A percentile compares a stretch with the other conserved stretches of the same genome.
phyloP scores from a whole-genome alignment of 2,888 invertebrate species.

The Sesamia inferens region DNA sequence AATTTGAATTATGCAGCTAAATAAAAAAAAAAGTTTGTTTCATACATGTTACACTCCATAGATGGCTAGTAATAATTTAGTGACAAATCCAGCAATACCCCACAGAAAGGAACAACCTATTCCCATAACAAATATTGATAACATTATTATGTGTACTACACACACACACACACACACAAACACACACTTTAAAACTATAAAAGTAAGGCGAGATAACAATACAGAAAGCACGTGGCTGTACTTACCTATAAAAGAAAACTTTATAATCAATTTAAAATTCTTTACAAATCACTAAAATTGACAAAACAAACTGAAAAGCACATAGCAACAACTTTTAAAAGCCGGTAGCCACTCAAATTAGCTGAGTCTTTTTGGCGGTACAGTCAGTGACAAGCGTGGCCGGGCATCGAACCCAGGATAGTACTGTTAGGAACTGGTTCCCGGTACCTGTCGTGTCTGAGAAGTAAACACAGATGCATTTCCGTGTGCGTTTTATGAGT shows the following conservation, averaged over 20 bases:
- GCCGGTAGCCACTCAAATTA: conserved; percentile 54
- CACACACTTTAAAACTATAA: not conserved
- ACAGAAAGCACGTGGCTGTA: not conserved
- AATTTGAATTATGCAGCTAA: too few species aligned
- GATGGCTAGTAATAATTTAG: too few species aligned
- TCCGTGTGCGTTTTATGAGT: conserved; percentile 48
- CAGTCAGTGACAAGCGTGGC: conserved; percentile 58
- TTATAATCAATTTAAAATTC: not conserved
- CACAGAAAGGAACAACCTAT: too few species aligned
- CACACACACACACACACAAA: too few species aligned
- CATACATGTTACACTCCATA: too few species aligned
- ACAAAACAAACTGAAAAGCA: not conserved
- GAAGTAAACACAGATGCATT: conserved; percentile 58
- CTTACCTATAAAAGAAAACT: not conserved
- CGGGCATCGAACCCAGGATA: conserved; percentile 77
- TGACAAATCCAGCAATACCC: too few species aligned
- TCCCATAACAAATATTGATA: too few species aligned
- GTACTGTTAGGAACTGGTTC: conserved; percentile 74
- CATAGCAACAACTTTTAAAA: conserved; percentile 11
- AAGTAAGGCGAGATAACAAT: not conserved
- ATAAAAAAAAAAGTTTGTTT: too few species aligned
- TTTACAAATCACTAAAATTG: not conserved
- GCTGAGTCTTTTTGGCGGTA: conserved; percentile 57
- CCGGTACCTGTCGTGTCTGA: conserved; percentile 53
- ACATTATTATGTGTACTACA: not conserved